phyloP scores from a whole-genome alignment of 2,888 invertebrate genomes.

The Pyralis farinalis region DNA sequence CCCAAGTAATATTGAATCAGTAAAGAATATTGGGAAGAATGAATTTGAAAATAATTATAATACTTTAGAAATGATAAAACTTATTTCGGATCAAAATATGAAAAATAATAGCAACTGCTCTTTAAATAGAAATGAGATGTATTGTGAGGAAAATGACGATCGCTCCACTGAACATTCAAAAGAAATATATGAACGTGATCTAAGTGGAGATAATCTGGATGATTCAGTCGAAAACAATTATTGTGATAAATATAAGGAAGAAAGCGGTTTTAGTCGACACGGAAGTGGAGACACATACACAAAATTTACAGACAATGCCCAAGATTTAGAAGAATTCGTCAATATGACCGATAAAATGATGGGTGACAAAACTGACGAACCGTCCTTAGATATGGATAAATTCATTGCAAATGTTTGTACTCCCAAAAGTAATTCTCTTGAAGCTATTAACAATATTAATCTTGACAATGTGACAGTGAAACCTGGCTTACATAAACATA shows the following conservation, averaged over 20 bases:
- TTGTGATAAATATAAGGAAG: conserved; percentile 28
- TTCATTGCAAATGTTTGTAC: conserved; percentile 55
- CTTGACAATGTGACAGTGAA: conserved; percentile 16
- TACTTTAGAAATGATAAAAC: not conserved
- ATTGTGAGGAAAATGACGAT: conserved; percentile 29
- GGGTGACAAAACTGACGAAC: conserved; percentile 31
- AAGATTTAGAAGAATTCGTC: conserved; percentile 67
- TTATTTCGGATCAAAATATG: not conserved
- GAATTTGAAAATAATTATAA: conserved; percentile 8
- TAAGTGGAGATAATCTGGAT: conserved; percentile 44
- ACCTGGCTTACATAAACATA: conserved; percentile 25
- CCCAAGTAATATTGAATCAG: conserved; percentile 24
- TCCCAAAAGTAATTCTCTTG: conserved; percentile 62
- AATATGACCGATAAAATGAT: conserved; percentile 65
- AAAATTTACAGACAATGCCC: conserved; percentile 64
- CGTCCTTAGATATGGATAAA: conserved; percentile 29
- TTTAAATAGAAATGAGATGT: conserved; percentile 22
- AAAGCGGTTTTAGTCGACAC: conserved; percentile 45
- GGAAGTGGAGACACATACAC: conserved; percentile 73
- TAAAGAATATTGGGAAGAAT: conserved; percentile 16
- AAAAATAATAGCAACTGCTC: not conserved
- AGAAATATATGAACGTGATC: conserved; percentile 48
- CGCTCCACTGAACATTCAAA: conserved; percentile 49
- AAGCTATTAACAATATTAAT: conserved; percentile 41
- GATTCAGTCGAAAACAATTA: conserved; percentile 43